A percentile compares a stretch with the other conserved stretches of the same genome.
These are phyloP conservation scores for Phallusia fumigata DNA, from an alignment of 23 tunicate genomes.

Conservation along the genomic window DNA sequence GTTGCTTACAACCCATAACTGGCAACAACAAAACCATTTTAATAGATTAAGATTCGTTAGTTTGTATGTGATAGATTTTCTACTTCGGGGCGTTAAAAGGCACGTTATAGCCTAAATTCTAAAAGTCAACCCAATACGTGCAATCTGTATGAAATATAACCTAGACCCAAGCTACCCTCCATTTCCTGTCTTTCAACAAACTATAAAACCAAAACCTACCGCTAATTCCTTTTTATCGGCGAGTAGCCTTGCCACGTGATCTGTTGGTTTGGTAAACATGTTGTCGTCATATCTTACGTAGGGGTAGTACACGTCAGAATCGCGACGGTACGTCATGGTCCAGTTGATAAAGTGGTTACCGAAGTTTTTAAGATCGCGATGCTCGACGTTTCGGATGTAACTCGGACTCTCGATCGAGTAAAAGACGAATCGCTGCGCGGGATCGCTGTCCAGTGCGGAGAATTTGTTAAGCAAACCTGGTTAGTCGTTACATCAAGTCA, in stretches of 20 bases:
- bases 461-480: background rate
- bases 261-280: background rate
- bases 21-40: background rate
- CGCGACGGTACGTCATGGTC: conserved; percentile 2
- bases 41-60: too few relatives aligned
- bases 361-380: conserved; percentile 1
- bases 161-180: too few relatives aligned
- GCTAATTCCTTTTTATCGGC: background rate
- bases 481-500: too few relatives aligned
- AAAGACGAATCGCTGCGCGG: background rate
- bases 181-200: too few relatives aligned
- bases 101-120: too few relatives aligned
- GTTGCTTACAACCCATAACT: conserved; percentile 65
- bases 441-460: background rate
- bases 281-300: background rate
- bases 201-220: background rate
- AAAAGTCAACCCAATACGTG: too few relatives aligned
- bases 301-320: background rate
- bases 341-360: background rate
- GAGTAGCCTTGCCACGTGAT: background rate
- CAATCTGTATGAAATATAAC: too few relatives aligned
- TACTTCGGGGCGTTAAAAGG: too few relatives aligned
- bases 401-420: conserved; percentile 4
- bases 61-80: too few relatives aligned
- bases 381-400: background rate